These are phyloP conservation scores for Lordiphosa clarofinis DNA, from an alignment of 1,140 invertebrate species.

Conservation along the genomic window DNA sequence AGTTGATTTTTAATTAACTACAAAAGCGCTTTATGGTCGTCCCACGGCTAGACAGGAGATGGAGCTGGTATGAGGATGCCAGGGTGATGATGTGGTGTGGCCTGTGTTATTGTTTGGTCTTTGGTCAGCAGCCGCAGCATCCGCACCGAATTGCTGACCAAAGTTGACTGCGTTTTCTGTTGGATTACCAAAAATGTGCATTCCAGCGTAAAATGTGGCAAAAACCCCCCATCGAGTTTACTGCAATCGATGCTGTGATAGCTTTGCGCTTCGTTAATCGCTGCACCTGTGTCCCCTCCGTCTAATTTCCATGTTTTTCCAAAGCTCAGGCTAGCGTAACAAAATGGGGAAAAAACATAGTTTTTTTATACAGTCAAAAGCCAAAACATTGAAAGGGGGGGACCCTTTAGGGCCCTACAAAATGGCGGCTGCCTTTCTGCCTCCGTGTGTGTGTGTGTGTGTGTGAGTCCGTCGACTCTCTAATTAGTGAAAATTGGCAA, in stretches of 20 bases:
- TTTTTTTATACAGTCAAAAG: constrained; percentile 16
- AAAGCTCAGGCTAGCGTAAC: constrained; percentile 11
- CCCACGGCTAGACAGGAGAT: constrained; percentile 28
- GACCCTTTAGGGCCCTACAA: constrained; percentile 31
- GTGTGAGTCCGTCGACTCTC: too few relatives aligned
- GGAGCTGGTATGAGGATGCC: constrained; percentile 3
- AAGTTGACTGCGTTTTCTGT: constrained; percentile 17
- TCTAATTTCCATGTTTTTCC: constrained; percentile 40
- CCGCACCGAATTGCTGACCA: constrained; percentile 17
- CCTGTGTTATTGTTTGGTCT: constrained; percentile 10
- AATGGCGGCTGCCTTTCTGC: constrained; percentile 62
- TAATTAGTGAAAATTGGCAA: constrained; percentile 76
- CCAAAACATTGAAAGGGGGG: constrained; percentile 19
- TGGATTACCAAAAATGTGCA: constrained; percentile 36
- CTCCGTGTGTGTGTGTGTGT: constrained; percentile 12
- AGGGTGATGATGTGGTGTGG: constrained; percentile 22
- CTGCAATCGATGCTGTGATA: constrained; percentile 54
- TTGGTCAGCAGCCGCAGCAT: neutral
- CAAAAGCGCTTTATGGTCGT: constrained; percentile 70
- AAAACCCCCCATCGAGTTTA: neutral
- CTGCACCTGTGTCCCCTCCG: constrained; percentile 46
- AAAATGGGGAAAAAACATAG: neutral
- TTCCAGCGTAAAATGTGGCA: constrained; percentile 29
- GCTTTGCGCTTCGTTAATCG: constrained; percentile 76
- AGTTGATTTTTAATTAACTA: constrained; percentile 80